Percentiles rank a stretch among this genome's conserved stretches.
Conservation (phyloP, 2,797 vertebrate genomes). For the Phyllotis vaccarum region DNA sequence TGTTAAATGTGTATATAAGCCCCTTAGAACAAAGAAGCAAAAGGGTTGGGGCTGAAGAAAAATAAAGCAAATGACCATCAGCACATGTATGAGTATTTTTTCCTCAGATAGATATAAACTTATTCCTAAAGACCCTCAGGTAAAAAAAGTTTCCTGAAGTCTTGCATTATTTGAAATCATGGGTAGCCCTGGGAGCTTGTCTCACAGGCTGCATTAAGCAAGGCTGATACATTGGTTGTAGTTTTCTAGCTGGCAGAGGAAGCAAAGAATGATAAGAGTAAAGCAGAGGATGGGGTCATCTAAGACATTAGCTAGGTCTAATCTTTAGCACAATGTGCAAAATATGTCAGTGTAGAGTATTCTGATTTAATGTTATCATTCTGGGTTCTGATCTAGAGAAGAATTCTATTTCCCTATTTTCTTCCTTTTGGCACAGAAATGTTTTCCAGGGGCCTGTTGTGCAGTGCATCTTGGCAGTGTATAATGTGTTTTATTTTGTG, state of each 20-base stretch:
- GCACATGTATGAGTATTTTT: too few relatives aligned
- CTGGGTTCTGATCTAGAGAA: background rate
- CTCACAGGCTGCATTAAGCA: too few relatives aligned
- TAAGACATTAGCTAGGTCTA: too few relatives aligned
- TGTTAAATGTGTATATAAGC: too few relatives aligned
- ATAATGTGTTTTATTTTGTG: background rate
- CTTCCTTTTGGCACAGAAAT: background rate
- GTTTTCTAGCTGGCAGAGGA: background rate
- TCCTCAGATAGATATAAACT: too few relatives aligned
- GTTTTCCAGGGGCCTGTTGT: background rate
- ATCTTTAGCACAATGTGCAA: background rate
- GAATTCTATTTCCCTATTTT: background rate
- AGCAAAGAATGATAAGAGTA: background rate
- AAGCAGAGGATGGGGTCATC: background rate
- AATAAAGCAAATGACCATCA: too few relatives aligned
- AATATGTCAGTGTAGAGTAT: background rate
- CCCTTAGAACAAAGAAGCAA: too few relatives aligned
- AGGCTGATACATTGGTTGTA: background rate
- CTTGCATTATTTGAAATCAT: too few relatives aligned
- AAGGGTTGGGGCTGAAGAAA: too few relatives aligned
- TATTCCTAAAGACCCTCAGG: too few relatives aligned
- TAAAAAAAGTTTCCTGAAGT: too few relatives aligned
- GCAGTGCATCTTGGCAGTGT: background rate
- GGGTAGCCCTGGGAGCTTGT: too few relatives aligned
- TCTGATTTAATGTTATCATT: background rate